Conservation (phyloP, 2,888 invertebrate genomes). For the Gasteruption jaculator region DNA sequence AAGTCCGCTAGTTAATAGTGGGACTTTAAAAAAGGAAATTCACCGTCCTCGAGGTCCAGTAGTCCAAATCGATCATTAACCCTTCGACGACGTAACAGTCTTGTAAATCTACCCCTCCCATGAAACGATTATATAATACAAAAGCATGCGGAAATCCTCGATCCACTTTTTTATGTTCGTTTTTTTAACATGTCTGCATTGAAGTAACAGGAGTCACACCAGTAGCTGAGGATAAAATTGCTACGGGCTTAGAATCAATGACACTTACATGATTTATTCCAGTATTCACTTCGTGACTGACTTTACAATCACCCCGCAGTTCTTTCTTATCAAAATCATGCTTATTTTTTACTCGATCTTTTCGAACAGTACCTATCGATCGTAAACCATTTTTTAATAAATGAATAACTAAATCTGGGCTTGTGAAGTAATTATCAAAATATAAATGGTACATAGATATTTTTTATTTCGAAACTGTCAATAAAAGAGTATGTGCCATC, state of each 20-base stretch:
- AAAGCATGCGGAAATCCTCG: conserved; percentile 21
- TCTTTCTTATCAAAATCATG: conserved; percentile 21
- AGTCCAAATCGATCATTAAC: no score
- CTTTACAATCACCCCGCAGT: conserved; percentile 17
- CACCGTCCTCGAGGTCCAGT: no score
- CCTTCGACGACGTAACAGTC: no score
- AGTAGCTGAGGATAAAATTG: conserved; percentile 23
- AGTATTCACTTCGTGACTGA: conserved; percentile 23
- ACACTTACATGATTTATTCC: conserved; percentile 23
- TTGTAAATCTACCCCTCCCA: no score
- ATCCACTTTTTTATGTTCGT: conserved; percentile 16
- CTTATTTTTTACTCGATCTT: conserved; percentile 19
- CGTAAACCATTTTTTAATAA: conserved; percentile 20
- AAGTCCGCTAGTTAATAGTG: no score
- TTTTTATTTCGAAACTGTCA: conserved; percentile 10
- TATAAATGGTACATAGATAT: conserved; percentile 19
- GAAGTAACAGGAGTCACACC: conserved; percentile 22
- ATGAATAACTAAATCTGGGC: conserved; percentile 20
- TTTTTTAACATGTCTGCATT: conserved; percentile 16
- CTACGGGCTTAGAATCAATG: conserved; percentile 25
- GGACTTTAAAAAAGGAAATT: no score
- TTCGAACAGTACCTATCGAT: conserved; percentile 21
- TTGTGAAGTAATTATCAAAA: conserved; percentile 23
- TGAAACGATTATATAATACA: no score
- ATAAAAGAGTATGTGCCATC: conserved; percentile 19